Evolutionary conservation across 2,797 vertebrate species (phyloP).

Genomic region (Rhinella marina): DNA sequence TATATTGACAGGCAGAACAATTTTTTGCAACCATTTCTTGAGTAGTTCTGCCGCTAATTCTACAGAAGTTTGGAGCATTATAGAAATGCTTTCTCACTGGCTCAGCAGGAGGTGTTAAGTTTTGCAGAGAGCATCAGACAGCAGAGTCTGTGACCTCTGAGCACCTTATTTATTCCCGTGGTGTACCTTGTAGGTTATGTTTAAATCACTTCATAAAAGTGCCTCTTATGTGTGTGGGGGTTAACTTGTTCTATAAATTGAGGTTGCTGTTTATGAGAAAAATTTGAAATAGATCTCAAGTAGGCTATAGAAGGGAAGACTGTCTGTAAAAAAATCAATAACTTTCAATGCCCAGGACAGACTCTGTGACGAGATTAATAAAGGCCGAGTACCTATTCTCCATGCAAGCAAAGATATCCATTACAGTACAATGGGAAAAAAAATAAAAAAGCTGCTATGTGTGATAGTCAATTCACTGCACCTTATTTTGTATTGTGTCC

Average conservation of each 20-base stretch:
- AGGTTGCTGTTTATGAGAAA: constrained; percentile 65
- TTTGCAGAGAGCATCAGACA: constrained; percentile 28
- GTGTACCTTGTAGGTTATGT: constrained; percentile 55
- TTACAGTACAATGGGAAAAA: constrained; percentile 71
- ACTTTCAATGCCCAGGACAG: constrained; percentile 72
- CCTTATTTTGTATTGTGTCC: constrained; percentile 71
- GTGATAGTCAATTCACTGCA: constrained; percentile 77
- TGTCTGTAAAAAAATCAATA: constrained; percentile 70
- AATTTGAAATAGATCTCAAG: constrained; percentile 70
- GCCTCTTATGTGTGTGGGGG: constrained; percentile 29
- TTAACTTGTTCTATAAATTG: constrained; percentile 67
- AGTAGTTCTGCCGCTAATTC: not conserved
- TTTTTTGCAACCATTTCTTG: not conserved
- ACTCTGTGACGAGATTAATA: constrained; percentile 78
- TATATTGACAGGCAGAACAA: not conserved
- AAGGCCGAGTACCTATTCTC: constrained; percentile 74
- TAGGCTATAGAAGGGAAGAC: constrained; percentile 63
- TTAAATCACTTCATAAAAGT: constrained; percentile 62
- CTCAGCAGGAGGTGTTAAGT: constrained; percentile 39
- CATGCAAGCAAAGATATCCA: constrained; percentile 75
- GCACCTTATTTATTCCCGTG: constrained; percentile 54
- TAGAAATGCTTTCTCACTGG: constrained; percentile 8
- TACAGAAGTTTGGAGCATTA: constrained; percentile 16
- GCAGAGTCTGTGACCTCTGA: constrained; percentile 49
- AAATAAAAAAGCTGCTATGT: constrained; percentile 77